These are phyloP conservation scores for Xylota sylvarum DNA, from an alignment of 2,888 invertebrate species.

Conservation along the genomic window DNA sequence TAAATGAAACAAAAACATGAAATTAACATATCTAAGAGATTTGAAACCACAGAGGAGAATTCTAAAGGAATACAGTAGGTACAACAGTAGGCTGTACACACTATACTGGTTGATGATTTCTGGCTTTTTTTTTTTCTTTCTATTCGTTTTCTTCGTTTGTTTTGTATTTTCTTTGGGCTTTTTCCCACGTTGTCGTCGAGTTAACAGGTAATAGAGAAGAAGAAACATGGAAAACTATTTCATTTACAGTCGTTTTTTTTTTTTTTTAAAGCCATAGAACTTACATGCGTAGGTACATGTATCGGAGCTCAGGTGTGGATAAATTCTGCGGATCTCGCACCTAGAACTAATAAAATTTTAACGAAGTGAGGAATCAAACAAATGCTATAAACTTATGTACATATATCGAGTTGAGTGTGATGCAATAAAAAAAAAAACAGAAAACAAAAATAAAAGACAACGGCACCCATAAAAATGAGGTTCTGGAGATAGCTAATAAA, in stretches of 20 bases:
- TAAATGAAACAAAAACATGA: slow-evolving; percentile 72
- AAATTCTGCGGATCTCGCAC: slow-evolving; percentile 69
- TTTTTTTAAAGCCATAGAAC: slow-evolving; percentile 17
- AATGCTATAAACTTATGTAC: background rate
- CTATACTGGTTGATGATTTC: slow-evolving; percentile 48
- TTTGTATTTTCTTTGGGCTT: slow-evolving; percentile 48
- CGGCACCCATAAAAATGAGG: slow-evolving; percentile 30
- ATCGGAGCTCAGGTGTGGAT: slow-evolving; percentile 54
- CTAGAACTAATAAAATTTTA: slow-evolving; percentile 44
- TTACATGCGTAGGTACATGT: slow-evolving; percentile 34
- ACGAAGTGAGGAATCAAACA: slow-evolving; percentile 42
- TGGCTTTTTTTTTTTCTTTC: background rate
- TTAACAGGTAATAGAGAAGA: slow-evolving; percentile 32
- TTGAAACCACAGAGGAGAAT: slow-evolving; percentile 35
- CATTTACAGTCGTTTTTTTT: slow-evolving; percentile 42
- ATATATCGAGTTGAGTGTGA: slow-evolving; percentile 25
- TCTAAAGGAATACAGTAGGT: slow-evolving; percentile 69
- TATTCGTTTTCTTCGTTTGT: slow-evolving; percentile 16
- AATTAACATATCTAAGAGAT: slow-evolving; percentile 69
- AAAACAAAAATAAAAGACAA: background rate
- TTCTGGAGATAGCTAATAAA: slow-evolving; percentile 27
- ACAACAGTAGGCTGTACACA: slow-evolving; percentile 69
- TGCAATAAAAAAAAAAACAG: slow-evolving; percentile 51
- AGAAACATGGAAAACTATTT: slow-evolving; percentile 40
- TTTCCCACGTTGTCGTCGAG: slow-evolving; percentile 59